Base-by-base conservation (phyloP, 2,888 invertebrate species). In the Podabrus alpinus region DNA sequence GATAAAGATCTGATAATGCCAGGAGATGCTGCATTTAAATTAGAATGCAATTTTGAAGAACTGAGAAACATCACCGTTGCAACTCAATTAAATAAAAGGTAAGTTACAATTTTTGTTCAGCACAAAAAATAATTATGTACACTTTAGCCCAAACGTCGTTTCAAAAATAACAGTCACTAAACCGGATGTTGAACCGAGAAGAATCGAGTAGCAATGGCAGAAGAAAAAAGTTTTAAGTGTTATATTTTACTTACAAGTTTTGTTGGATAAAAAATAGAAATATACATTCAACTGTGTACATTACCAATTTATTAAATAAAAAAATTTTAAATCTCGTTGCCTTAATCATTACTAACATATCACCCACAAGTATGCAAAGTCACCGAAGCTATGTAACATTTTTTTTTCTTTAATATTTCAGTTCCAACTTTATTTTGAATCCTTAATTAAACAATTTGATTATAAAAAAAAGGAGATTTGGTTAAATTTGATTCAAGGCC, bases 1-100 rank as follows among this genome's bases (percentile, higher is more conserved):
- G 92, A 92, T 85, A 91, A 92, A 67, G 91, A 91, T 80, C 83
- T 92, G 15, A 90, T 92, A 75, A 91, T 91, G 79, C 91, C 92
- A 0, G 92, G 92, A 1, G 92, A 92, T 82, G 91, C 92, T 4
- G 92, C 92, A 59, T 92, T 92, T 82, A 90, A 90, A 13, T 83
- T 92, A 77, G 90, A 91, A 84, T 92, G 92, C 79, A 92, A 92
- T 84, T 92, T 91, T 81, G 88, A 89, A 59, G 88, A 88, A 77
- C 89, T 90, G 0, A 86, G 89, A 78, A 89, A 88, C 79, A 80
- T 90, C 19, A 88, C 89, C 15, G 89, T 91, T 66, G 89, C 88
- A 72, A 89, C 90, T 3, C 87, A 88, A 80, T 86, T 90, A 77
- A 21, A 15, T 16, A 87, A 88, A 79, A 85, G 87, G 74, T 76